Base-by-base conservation (phyloP, 37 sponge, comb jelly and placozoan species). In the Haliclona indistincta region DNA sequence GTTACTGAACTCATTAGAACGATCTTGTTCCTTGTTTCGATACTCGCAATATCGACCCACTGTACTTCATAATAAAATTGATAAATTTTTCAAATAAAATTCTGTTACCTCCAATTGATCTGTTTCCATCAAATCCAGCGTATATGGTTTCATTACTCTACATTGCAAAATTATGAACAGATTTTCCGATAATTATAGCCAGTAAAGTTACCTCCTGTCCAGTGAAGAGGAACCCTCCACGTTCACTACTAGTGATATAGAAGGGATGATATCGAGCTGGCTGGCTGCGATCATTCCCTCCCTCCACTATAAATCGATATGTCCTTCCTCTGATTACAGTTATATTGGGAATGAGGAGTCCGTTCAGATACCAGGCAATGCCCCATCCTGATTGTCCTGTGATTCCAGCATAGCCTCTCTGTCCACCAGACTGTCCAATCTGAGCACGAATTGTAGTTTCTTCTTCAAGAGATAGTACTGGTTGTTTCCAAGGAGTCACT, bases 321-420 rank as follows among this genome's bases (percentile, higher is more conserved):
- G 38, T 81, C 30, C 45, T 64, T 35, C 82, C 82, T 41, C 74
- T 65, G 3, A 23, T 60, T 10, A 72, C 74, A 37, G 33, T 72
- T 13, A 81, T 33, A 2, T 65, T 67, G 26, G 84, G 76, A 64
- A 72, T 62, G 41, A 91, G 79, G 28, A 63, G 52, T 42, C 47
- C 67, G 64, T 91, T 86, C 53, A 91, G 41, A 68, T 91, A 91
- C 84, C 84, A 91, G 0, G 80, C 80, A 40, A 91, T 83, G 2
- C 88, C 92, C 84, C 88, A 86, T 20, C 92, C 88, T 43, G 47
- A 44, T 2, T 28, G 49, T 17, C 83, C 81, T 51, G 81, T 81
- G 72, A 81, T 81, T 15, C 64, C 72, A 49, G 38, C 35, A 38
- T 81, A 81, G 1, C 81, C 81, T 38, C 81, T 61, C 38, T 55